Evolutionary conservation across 2,888 invertebrate genomes (phyloP).

Genomic region (Cyrtodaria siliqua): DNA sequence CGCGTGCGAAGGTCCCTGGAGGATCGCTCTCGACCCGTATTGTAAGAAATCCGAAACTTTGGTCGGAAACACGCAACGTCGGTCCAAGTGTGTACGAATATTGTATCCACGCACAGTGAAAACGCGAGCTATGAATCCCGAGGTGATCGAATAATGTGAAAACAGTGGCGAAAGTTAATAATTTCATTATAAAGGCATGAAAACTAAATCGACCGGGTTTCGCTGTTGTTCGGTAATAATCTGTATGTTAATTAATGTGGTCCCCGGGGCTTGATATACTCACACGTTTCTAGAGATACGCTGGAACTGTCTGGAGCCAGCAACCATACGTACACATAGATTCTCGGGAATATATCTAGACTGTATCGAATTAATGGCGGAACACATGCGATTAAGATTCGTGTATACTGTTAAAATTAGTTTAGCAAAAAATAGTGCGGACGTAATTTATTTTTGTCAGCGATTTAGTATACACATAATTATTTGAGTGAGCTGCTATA

Average conservation of each 20-base stretch:
- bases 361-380: no score
- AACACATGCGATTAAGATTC: no score
- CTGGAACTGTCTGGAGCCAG: constrained; percentile 51
- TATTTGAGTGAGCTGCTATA: no score
- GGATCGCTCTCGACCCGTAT: constrained; percentile 63
- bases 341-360: no score
- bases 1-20: constrained; percentile 56
- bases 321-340: no score
- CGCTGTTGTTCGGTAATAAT: constrained; percentile 69
- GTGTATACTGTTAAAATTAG: no score
- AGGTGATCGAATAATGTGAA: constrained; percentile 48
- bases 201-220: constrained; percentile 72
- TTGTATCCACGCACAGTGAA: constrained; percentile 42
- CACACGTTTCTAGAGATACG: constrained; percentile 25
- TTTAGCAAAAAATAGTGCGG: no score
- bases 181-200: constrained; percentile 78
- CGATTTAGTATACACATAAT: no score
- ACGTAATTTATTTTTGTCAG: no score
- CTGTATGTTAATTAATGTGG: constrained; percentile 72
- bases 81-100: constrained; percentile 44
- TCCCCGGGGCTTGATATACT: constrained; percentile 42
- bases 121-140: constrained; percentile 55
- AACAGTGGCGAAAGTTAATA: constrained; percentile 74
- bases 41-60: constrained; percentile 57
- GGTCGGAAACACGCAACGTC: constrained; percentile 58